A percentile compares a stretch with the other conserved stretches of the same genome.
Conservation (phyloP, 92 coral and sea anemone genomes). For the Micromussa lordhowensis region DNA sequence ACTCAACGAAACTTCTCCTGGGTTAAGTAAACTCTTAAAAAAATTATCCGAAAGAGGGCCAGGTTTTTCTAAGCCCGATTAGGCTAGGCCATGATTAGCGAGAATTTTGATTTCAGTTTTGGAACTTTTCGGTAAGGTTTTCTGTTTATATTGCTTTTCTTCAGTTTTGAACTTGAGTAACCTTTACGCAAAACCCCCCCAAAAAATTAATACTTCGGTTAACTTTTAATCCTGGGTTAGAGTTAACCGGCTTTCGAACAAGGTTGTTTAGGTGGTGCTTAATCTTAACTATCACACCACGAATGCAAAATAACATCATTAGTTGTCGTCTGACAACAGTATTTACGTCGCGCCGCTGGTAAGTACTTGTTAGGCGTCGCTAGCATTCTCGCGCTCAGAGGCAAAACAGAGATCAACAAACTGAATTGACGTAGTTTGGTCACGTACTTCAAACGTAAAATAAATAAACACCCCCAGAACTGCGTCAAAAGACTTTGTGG, state of each 20-base stretch:
- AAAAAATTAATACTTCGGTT: no score
- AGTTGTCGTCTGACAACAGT: background rate
- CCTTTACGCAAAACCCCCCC: no score
- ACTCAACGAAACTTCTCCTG: background rate
- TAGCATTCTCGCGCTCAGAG: background rate
- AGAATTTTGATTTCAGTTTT: no score
- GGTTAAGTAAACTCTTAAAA: background rate
- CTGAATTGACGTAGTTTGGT: background rate
- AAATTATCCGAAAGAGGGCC: background rate
- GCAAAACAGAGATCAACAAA: background rate
- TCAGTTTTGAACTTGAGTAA: no score
- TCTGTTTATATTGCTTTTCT: no score
- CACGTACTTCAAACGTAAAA: background rate
- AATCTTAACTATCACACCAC: background rate
- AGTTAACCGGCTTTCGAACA: no score
- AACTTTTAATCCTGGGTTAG: no score
- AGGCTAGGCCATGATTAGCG: no score
- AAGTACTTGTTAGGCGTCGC: background rate
- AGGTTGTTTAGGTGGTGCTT: background rate
- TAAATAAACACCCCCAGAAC: background rate
- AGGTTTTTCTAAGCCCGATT: no score
- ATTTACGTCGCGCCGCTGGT: conserved; percentile 6
- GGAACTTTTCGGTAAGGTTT: no score
- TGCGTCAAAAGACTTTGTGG: background rate
- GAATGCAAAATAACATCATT: background rate